Conservation (phyloP, 2,888 invertebrate genomes). For the Phortica magna region DNA sequence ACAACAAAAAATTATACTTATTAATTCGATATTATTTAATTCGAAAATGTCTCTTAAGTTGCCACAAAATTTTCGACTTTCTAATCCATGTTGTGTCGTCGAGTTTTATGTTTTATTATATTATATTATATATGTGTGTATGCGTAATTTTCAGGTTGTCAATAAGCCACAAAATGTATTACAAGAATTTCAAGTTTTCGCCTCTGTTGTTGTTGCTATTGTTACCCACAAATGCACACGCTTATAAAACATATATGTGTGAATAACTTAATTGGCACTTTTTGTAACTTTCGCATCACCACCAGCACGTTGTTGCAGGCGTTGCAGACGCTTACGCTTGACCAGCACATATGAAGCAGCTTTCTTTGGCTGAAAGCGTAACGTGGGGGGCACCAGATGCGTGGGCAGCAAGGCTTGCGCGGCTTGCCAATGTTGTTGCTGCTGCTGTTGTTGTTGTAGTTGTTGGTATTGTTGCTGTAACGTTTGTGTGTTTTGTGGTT, state of each 20-base stretch:
- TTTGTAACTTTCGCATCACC: not conserved
- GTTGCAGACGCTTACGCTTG: not conserved
- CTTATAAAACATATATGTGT: no score
- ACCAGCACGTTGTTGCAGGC: not conserved
- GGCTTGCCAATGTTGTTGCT: not conserved
- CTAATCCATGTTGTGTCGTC: not conserved
- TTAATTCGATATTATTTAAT: not conserved
- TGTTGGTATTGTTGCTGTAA: no score
- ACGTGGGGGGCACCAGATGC: not conserved
- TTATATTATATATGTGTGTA: not conserved
- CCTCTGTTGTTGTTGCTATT: no score
- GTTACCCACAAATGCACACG: no score
- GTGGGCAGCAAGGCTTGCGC: not conserved
- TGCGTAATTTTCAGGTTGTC: not conserved
- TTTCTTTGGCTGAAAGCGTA: not conserved
- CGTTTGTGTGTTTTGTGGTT: no score
- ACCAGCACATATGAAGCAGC: not conserved
- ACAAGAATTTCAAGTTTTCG: no score
- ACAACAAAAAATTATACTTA: not conserved
- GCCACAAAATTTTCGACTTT: conserved; percentile 8
- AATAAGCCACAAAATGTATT: not conserved
- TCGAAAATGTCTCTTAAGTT: not conserved
- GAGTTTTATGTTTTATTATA: not conserved
- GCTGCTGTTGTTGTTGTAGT: no score
- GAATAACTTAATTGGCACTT: not conserved